These are phyloP conservation scores for Cephalopholis sonnerati DNA, from an alignment of 2,113 vertebrate species.

Conservation along the genomic window DNA sequence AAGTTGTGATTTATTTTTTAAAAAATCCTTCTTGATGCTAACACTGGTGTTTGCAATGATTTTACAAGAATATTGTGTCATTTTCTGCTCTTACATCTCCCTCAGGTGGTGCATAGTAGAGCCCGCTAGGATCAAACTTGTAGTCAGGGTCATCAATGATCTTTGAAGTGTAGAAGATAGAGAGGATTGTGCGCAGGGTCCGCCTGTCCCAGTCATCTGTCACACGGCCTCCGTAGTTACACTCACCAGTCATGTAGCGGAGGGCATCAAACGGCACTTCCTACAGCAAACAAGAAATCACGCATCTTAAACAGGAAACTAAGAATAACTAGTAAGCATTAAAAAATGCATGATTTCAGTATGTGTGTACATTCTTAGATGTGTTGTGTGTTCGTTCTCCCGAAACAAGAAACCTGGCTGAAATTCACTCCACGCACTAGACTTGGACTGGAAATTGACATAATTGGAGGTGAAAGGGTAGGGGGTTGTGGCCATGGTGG, in stretches of 20 bases:
- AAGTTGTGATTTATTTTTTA: not conserved
- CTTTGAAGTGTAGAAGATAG: slow-evolving; percentile 85
- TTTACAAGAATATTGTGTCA: not conserved
- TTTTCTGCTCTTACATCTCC: slow-evolving; percentile 68
- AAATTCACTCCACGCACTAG: not conserved
- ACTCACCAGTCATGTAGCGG: slow-evolving; percentile 90
- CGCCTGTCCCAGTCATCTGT: slow-evolving; percentile 92
- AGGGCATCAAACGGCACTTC: slow-evolving; percentile 90
- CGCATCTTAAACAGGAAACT: not conserved
- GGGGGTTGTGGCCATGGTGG: slow-evolving; percentile 29
- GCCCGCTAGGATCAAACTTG: slow-evolving; percentile 88
- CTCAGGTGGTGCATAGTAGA: slow-evolving; percentile 84
- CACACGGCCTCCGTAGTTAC: slow-evolving; percentile 90
- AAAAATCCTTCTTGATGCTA: not conserved
- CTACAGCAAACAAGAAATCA: slow-evolving; percentile 29
- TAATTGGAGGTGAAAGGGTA: not conserved
- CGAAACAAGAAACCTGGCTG: not conserved
- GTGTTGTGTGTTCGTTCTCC: not conserved
- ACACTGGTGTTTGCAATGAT: not conserved
- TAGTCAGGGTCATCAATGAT: slow-evolving; percentile 81
- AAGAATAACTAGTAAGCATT: not conserved
- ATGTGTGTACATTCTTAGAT: not conserved
- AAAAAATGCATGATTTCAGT: not conserved
- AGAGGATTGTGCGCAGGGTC: slow-evolving; percentile 87
- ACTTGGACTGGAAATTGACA: not conserved